These are phyloP conservation scores for Helarctos malayanus DNA, from an alignment of 2,797 vertebrate species.

Conservation along the genomic window DNA sequence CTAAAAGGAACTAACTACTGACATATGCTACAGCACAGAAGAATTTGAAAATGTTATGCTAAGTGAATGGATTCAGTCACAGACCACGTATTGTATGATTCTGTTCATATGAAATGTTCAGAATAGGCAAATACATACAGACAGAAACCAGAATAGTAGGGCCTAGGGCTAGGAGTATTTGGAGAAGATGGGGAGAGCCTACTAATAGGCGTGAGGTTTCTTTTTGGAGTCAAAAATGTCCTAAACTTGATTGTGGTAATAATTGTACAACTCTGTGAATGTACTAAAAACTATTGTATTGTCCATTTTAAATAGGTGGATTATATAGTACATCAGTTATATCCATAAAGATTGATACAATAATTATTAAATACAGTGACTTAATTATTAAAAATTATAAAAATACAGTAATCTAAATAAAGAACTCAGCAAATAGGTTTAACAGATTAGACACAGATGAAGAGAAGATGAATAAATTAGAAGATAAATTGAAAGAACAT, in stretches of 20 bases:
- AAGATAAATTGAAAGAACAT: slow-evolving; percentile 34
- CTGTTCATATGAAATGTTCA: neutral
- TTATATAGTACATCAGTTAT: neutral
- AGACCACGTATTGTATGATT: neutral
- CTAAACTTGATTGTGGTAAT: neutral
- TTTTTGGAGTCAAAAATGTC: neutral
- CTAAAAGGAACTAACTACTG: neutral
- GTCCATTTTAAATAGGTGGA: neutral
- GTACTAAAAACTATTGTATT: neutral
- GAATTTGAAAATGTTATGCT: neutral
- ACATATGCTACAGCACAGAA: neutral
- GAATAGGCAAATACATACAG: neutral
- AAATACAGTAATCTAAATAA: slow-evolving; percentile 14
- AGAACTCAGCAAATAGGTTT: neutral
- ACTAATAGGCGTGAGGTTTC: neutral
- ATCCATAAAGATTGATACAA: neutral
- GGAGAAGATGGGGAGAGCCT: neutral
- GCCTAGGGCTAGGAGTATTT: neutral
- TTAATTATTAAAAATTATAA: neutral
- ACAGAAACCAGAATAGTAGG: neutral
- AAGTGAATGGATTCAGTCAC: slow-evolving; percentile 1
- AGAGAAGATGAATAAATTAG: slow-evolving; percentile 24
- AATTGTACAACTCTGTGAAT: neutral
- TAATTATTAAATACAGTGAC: neutral
- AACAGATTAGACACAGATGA: neutral